Base-by-base conservation (phyloP, 2,113 vertebrate genomes). In the Mohoua ochrocephala region DNA sequence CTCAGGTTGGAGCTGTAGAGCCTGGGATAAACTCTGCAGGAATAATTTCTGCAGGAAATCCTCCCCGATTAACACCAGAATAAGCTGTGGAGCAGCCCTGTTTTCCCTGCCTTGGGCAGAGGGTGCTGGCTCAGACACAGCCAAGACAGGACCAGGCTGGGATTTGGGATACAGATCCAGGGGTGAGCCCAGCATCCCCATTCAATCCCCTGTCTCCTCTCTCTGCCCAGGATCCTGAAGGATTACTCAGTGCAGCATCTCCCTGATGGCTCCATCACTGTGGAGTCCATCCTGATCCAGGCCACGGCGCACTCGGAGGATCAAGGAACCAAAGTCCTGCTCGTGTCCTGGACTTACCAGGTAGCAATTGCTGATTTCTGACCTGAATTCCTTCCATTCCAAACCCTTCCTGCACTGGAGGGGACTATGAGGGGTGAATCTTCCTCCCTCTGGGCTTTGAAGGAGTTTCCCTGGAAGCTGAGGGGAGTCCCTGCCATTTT, bases 281-380 rank as follows among this genome's bases (percentile, higher is more conserved):
- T 99, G 44, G 99, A 99, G 84, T 99, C 99, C 75, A 99, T 99
- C 52, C 98, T 99, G 13, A 98, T 99, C 94, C 99, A 99, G 95
- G 99, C 99, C 24, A 99, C 99, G 0, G 99, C 99, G 1, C 98
- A 99, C 24, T 97, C 98, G 0, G 99, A 99, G 80, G 99, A 99
- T 44, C 94, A 98, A 15, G 98, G 98, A 65, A 98, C 98, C 90
- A 99, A 99, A 92, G 98, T 99, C 67, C 97, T 99, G 68, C 98
- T 99, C 10, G 99, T 99, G 0, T 99, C 99, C 37, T 99, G 99
- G 99, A 99, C 99, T 3, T 99, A 99, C 91, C 99, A 99, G 99
- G 99, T 99, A 89, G 54, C 91, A 44, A 56, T 9, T 30, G 12
- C 17, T 15, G 1, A 11, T 1, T 2, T 6, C 41, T 60, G 10